Evolutionary conservation across 2,888 invertebrate species (phyloP), one percentile per base, ranked within the genome.

Genomic region (Drosophila kuntzei): DNA sequence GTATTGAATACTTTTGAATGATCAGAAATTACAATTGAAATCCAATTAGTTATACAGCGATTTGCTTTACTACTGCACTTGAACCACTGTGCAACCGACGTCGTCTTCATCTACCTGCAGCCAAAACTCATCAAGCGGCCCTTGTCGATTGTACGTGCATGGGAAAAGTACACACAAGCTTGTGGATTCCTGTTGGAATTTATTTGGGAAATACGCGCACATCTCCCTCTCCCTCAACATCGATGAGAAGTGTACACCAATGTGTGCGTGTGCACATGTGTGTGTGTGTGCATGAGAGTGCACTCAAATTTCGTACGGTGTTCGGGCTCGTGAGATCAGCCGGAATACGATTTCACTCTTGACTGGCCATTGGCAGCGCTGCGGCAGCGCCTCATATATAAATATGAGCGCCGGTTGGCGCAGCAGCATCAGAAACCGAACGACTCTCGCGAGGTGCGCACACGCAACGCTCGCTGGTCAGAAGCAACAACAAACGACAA

Each of bases 351-450:
- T 85, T 89, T 80, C 79, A 87, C 87, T 87, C 78, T 84, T 88
- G 80, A 85, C 83, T 82, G 87, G 63, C 82, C 88, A 88, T 66
- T 64, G 89, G 78, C 80, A 79, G 87, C 75, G 79, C 79, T 68
- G 87, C 89, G 71, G 71, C 71, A 69, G 76, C 69, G 78, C 61
- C 78, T 78, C 79, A 88, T 85, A 87, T 92, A 91, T 91, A 91
- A 91, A 91, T 91, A 86, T 87, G 89, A 89, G 90, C 83, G 89
- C 79, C 89, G 84, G 79, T 78, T 79, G 84, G 76, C 80, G 85
- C 85, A 90, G 84, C 91, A 91, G 90, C 91, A 91, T 92, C 92
- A 91, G 91, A 91, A 86, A 88, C 87, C 80, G 82, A 87, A 72
- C 87, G 88, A 87, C 87, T 86, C 89, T 90, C 89, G 83, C 83